Percentiles rank a stretch among this genome's conserved stretches.
Conservation (phyloP, 2,888 invertebrate genomes). For the Cenopis cana region DNA sequence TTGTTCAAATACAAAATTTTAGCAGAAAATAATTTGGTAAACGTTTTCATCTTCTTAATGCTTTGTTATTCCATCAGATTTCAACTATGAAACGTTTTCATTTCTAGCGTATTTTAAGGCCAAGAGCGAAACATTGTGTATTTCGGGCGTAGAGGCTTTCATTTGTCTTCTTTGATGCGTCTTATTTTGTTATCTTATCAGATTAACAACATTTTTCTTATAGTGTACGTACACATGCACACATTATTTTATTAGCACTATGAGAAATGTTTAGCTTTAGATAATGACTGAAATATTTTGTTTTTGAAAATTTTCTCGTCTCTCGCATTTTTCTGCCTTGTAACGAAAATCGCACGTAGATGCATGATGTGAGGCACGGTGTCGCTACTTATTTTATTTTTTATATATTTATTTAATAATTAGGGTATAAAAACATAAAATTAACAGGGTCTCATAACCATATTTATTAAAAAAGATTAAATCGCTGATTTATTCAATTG, state of each 20-base stretch:
- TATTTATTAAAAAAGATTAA: too few species aligned
- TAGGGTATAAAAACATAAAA: too few species aligned
- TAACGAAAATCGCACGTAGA: too few species aligned
- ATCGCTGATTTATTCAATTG: too few species aligned
- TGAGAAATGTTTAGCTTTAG: neutral
- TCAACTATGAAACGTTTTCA: neutral
- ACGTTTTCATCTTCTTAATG: conserved; percentile 6
- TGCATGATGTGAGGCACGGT: too few species aligned
- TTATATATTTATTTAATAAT: too few species aligned
- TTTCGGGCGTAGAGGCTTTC: conserved; percentile 7
- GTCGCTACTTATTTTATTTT: too few species aligned
- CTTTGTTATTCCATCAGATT: neutral
- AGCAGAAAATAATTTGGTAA: neutral
- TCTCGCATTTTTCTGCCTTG: too few species aligned
- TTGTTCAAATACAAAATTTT: neutral
- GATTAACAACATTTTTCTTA: conserved; percentile 14
- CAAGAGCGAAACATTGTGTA: neutral
- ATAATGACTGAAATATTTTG: too few species aligned
- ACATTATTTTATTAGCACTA: neutral
- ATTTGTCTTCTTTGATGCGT: conserved; percentile 26
- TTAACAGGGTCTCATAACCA: too few species aligned
- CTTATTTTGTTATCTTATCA: conserved; percentile 20
- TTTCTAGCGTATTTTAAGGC: neutral
- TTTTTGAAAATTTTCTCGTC: too few species aligned
- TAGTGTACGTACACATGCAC: neutral